phyloP scores from a whole-genome alignment of 2,113 vertebrate species.

The Xiphias gladius region DNA sequence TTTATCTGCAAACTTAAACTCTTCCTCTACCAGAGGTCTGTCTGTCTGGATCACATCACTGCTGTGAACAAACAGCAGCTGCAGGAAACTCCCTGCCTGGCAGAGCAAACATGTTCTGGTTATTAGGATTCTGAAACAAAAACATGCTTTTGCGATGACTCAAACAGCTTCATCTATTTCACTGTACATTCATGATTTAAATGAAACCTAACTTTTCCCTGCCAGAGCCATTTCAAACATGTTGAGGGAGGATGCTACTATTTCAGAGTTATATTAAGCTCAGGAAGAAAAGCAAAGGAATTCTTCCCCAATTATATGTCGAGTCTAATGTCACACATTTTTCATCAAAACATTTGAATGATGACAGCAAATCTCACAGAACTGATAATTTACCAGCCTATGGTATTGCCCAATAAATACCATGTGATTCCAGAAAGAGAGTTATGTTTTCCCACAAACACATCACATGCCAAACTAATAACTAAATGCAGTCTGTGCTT shows the following conservation, averaged over 20 bases:
- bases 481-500: conserved; percentile 29
- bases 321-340: conserved; percentile 14
- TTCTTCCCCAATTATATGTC: conserved; percentile 12
- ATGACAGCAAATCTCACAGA: conserved; percentile 26
- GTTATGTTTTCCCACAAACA: conserved; percentile 35
- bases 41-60: conserved; percentile 9
- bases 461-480: conserved; percentile 26
- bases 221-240: conserved; percentile 31
- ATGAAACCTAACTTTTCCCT: conserved; percentile 26
- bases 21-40: conserved; percentile 11
- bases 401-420: conserved; percentile 28
- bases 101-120: conserved; percentile 26
- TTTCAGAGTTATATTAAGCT: conserved; percentile 21
- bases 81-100: conserved; percentile 28
- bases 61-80: conserved; percentile 49
- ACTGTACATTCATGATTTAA: conserved; percentile 25
- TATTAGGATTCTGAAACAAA: conserved; percentile 49
- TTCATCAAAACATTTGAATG: conserved; percentile 22
- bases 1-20: conserved; percentile 8
- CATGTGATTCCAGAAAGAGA: conserved; percentile 5
- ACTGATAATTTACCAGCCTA: conserved; percentile 15
- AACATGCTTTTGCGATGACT: conserved; percentile 51
- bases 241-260: conserved; percentile 7
- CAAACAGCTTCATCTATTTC: conserved; percentile 34
- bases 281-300: background rate